Conservation (phyloP, 2,797 vertebrate species). For the Artibeus lituratus region DNA sequence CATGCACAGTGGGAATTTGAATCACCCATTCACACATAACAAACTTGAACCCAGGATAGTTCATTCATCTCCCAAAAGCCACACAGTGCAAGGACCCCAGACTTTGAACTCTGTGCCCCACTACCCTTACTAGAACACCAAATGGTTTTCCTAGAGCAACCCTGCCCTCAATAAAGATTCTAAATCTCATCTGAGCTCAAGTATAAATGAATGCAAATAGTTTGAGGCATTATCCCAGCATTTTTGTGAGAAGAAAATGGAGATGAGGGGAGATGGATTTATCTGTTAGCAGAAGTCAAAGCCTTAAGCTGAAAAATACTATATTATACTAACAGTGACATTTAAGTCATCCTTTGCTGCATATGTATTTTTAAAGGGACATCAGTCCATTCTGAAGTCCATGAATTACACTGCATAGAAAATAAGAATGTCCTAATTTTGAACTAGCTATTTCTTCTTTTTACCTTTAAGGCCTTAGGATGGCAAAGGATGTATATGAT, state of each 20-base stretch:
- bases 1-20: neutral
- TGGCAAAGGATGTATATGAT: neutral
- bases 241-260: neutral
- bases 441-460: neutral
- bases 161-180: neutral
- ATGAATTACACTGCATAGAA: neutral
- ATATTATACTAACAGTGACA: neutral
- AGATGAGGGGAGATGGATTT: neutral
- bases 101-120: neutral
- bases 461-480: neutral
- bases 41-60: neutral
- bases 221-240: neutral
- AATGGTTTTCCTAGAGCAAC: conserved; percentile 19
- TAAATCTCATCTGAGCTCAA: conserved; percentile 30
- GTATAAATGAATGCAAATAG: conserved; percentile 41
- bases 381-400: neutral
- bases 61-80: neutral
- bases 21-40: neutral
- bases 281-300: neutral
- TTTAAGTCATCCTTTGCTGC: neutral
- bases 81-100: neutral
- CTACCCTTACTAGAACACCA: neutral
- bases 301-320: neutral
- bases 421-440: neutral
- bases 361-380: neutral